Percentiles rank a stretch among this genome's conserved stretches.
phyloP scores from a whole-genome alignment of 2,797 vertebrate genomes.

The Lepus townsendii region DNA sequence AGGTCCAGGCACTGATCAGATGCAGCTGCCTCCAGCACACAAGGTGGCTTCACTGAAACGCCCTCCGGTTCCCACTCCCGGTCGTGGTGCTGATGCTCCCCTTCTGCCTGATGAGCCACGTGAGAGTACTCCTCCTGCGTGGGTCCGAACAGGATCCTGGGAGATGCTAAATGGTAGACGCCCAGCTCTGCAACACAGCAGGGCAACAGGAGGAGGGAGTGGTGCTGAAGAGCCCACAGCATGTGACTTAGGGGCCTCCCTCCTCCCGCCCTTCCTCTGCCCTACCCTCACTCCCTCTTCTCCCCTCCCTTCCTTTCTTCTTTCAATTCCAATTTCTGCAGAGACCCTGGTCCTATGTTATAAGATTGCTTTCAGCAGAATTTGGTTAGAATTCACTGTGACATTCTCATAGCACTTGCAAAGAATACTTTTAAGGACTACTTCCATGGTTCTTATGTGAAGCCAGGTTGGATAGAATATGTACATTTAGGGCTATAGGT shows the following conservation, averaged over 20 bases:
- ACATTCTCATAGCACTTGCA: background rate
- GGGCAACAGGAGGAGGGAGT: background rate
- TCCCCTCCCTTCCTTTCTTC: background rate
- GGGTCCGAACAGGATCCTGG: background rate
- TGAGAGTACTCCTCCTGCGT: background rate
- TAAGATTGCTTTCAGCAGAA: conserved; percentile 29
- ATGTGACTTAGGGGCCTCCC: background rate
- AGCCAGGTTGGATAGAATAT: background rate
- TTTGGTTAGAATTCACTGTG: conserved; percentile 14
- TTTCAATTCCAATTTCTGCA: background rate
- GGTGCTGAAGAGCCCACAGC: background rate
- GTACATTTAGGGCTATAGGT: background rate
- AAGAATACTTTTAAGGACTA: conserved; percentile 14
- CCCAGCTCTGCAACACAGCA: background rate
- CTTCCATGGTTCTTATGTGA: background rate
- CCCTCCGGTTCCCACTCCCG: rapidly evolving
- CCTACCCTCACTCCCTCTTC: background rate
- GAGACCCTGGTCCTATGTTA: conserved; percentile 23
- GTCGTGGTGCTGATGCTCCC: background rate
- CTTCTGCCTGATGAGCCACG: background rate
- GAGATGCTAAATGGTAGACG: background rate
- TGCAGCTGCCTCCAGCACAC: background rate
- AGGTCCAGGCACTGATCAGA: background rate
- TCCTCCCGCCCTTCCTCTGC: no score
- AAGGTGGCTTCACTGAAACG: background rate